phyloP scores from a whole-genome alignment of 2,888 invertebrate species.

The Perizoma flavofasciatum region DNA sequence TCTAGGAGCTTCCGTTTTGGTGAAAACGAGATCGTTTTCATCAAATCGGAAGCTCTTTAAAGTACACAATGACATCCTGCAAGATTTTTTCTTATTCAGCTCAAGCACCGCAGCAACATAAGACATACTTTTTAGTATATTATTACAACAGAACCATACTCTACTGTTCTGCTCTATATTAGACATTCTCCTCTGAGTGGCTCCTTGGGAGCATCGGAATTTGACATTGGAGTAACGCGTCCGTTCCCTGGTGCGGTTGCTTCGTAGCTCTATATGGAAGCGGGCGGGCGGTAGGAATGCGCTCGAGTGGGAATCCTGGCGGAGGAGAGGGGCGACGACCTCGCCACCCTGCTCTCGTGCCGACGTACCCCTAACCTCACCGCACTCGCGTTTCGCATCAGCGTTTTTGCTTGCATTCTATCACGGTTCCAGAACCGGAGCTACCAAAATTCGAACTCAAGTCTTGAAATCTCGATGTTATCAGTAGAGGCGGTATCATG shows the following conservation, averaged over 20 bases:
- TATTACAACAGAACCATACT: no score
- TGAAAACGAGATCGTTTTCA: no score
- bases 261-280: slow-evolving; percentile 50
- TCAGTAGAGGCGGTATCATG: background rate
- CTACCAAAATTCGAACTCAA: background rate
- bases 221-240: slow-evolving; percentile 32
- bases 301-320: slow-evolving; percentile 67
- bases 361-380: slow-evolving; percentile 34
- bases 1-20: background rate
- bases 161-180: background rate
- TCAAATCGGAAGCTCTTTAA: background rate
- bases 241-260: slow-evolving; percentile 37
- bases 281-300: slow-evolving; percentile 60
- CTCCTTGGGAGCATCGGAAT: slow-evolving; percentile 21
- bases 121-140: no score
- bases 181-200: slow-evolving; percentile 15
- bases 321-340: slow-evolving; percentile 66
- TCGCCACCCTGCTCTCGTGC: slow-evolving; percentile 53
- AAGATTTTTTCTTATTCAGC: background rate
- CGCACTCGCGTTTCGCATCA: slow-evolving; percentile 37
- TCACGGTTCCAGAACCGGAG: slow-evolving; percentile 10
- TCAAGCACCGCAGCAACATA: slow-evolving; percentile 5
- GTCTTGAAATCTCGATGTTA: slow-evolving; percentile 4
- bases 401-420: slow-evolving; percentile 29
- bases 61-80: background rate